Conservation (phyloP, 2,888 invertebrate genomes). For the Omphaloscelis lunosa region DNA sequence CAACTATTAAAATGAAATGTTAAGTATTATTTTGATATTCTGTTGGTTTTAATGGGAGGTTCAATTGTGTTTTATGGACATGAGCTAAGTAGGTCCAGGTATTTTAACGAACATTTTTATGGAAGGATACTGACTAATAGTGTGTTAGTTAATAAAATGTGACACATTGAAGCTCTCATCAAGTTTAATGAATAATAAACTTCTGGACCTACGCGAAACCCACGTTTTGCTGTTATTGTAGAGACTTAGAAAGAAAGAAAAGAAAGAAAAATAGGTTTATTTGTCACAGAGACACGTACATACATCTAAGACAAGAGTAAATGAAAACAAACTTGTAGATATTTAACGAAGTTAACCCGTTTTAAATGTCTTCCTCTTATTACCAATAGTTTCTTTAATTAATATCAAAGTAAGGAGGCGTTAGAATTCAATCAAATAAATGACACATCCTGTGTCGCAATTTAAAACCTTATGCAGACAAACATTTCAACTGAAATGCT, state of each 20-base stretch:
- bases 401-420: not conserved
- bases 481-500: not conserved
- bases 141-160: not conserved
- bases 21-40: conserved; percentile 6
- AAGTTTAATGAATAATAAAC: not conserved
- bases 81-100: not conserved
- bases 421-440: not conserved
- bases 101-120: not conserved
- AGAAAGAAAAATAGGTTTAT: too few relatives aligned
- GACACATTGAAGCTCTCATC: not conserved
- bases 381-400: not conserved
- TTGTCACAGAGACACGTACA: too few relatives aligned
- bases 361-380: not conserved
- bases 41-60: not conserved
- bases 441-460: not conserved
- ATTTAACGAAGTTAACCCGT: not conserved
- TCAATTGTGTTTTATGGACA: not conserved
- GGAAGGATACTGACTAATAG: not conserved
- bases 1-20: conserved; percentile 4
- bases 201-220: not conserved
- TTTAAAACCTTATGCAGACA: not conserved
- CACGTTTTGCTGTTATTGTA: not conserved
- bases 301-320: too few relatives aligned
- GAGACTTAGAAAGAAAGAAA: too few relatives aligned
- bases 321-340: too few relatives aligned